Conservation (phyloP, 2,888 invertebrate species). For the Stramonita haemastoma region DNA sequence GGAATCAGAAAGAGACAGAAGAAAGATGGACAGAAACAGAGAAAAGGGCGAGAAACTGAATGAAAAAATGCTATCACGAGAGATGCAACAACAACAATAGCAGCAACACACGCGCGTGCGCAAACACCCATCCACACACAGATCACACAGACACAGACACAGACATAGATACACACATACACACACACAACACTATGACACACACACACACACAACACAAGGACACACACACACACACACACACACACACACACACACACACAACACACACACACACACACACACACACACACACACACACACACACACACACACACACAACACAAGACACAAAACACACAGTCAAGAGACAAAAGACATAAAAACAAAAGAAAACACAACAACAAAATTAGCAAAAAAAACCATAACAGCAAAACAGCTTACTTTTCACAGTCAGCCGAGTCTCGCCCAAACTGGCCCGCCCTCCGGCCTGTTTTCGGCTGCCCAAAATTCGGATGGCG, state of each 20-base stretch:
- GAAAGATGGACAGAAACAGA: not conserved
- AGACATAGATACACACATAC: not conserved
- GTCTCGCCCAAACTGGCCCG: conserved; percentile 39
- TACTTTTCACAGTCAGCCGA: conserved; percentile 30
- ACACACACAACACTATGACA: conserved; percentile 11
- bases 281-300: conserved; percentile 5
- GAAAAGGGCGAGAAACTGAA: not conserved
- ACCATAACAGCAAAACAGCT: not conserved
- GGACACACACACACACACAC: conserved; percentile 8
- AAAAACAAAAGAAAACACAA: not conserved
- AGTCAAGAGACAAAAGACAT: not conserved
- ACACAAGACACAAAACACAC: not conserved
- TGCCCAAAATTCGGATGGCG: conserved; percentile 27
- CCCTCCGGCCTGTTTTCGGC: conserved; percentile 1
- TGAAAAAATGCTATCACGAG: not conserved
- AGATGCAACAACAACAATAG: not conserved
- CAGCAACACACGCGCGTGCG: too few species aligned
- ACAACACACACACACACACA: conserved; percentile 9
- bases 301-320: conserved; percentile 13
- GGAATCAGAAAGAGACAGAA: conserved; percentile 5
- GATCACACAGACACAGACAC: conserved; percentile 18
- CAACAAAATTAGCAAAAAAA: not conserved
- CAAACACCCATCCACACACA: too few species aligned
- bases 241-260: not conserved
- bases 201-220: too few species aligned